Conservation (phyloP, 2,888 invertebrate species). For the Apotomis capreana region DNA sequence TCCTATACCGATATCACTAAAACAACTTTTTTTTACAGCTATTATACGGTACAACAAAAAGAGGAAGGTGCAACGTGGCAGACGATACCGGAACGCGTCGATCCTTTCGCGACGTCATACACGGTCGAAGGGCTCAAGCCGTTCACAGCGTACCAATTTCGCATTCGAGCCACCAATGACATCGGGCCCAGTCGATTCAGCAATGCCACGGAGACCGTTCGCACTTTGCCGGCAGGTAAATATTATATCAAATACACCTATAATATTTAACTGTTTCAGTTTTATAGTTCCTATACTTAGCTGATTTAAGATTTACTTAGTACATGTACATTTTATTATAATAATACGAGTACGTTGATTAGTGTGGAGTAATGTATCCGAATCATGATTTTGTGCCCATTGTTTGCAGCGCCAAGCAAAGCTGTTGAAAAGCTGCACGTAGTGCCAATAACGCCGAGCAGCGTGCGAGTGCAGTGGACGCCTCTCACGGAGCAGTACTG, state of each 20-base stretch:
- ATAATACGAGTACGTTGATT: no score
- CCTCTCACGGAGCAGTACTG: constrained; percentile 89
- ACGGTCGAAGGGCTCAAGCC: constrained; percentile 93
- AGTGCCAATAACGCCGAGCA: constrained; percentile 96
- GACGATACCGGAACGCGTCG: constrained; percentile 92
- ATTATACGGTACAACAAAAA: constrained; percentile 95
- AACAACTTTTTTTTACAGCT: constrained; percentile 73
- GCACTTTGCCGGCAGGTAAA: constrained; percentile 92
- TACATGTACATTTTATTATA: no score
- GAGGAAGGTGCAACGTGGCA: constrained; percentile 94
- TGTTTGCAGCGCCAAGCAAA: constrained; percentile 89
- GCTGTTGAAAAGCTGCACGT: constrained; percentile 92
- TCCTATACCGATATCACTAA: neutral
- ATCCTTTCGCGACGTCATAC: constrained; percentile 93
- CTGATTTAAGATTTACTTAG: no score
- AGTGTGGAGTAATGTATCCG: no score
- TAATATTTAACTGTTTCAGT: no score
- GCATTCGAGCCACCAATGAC: constrained; percentile 98
- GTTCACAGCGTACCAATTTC: constrained; percentile 94
- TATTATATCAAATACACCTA: neutral
- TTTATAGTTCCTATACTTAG: no score
- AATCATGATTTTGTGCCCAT: neutral
- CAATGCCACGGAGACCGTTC: constrained; percentile 92
- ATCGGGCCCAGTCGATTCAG: constrained; percentile 97
- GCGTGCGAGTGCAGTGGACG: constrained; percentile 96